These are phyloP conservation scores for Psittacara wagleri DNA, from an alignment of 2,113 vertebrate genomes.

Conservation along the genomic window DNA sequence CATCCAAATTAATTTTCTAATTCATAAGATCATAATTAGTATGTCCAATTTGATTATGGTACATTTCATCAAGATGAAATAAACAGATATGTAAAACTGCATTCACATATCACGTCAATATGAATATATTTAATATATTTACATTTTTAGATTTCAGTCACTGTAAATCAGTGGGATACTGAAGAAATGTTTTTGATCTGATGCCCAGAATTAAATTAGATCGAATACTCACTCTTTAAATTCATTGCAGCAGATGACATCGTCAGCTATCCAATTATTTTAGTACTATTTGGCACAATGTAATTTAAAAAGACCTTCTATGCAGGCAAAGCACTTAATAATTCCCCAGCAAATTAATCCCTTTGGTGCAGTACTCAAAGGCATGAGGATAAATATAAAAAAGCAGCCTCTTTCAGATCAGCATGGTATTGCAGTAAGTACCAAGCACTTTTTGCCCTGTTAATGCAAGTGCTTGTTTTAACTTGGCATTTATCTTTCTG, in stretches of 20 bases:
- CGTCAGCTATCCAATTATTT: conserved; percentile 56
- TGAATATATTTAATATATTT: background rate
- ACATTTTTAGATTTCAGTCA: conserved; percentile 32
- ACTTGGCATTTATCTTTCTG: background rate
- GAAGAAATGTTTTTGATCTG: conserved; percentile 42
- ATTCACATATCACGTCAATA: background rate
- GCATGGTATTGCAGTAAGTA: background rate
- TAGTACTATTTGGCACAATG: conserved; percentile 40
- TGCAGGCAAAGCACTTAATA: conserved; percentile 42
- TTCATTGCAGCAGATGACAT: conserved; percentile 60
- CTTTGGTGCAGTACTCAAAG: conserved; percentile 43
- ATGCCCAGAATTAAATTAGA: conserved; percentile 55
- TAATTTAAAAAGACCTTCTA: conserved; percentile 52
- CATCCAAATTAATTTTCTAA: background rate
- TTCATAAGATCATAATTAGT: background rate
- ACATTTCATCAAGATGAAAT: background rate
- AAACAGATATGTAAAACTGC: background rate
- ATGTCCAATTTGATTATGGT: background rate
- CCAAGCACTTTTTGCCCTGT: background rate
- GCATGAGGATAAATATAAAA: background rate
- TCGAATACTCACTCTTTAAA: conserved; percentile 31
- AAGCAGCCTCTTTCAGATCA: background rate
- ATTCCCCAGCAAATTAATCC: conserved; percentile 62
- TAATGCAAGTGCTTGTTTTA: background rate
- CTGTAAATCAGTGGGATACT: background rate